These are phyloP conservation scores for Timema podura DNA, from an alignment of 2,888 invertebrate species.

Conservation along the genomic window DNA sequence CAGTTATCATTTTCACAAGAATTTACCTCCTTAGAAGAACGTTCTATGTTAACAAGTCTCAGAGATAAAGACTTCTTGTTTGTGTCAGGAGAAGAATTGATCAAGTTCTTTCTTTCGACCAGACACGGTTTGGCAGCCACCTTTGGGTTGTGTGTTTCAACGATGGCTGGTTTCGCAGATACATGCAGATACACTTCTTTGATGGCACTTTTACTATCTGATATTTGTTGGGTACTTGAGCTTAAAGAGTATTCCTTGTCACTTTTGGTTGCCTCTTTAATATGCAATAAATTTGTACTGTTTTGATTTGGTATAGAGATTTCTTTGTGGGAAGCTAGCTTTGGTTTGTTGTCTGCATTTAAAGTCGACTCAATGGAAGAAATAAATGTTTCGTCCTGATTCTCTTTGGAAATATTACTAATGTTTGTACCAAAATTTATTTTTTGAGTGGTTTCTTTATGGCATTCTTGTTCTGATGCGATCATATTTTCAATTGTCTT, in stretches of 20 bases:
- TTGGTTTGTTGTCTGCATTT: not conserved
- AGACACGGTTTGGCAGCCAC: not conserved
- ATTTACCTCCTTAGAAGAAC: not conserved
- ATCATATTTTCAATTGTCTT: constrained; percentile 18
- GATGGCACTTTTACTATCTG: too few species aligned
- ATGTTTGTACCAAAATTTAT: too few species aligned
- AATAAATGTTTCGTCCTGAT: not conserved
- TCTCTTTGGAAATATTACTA: not conserved
- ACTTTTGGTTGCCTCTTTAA: too few species aligned
- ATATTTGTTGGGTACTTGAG: too few species aligned
- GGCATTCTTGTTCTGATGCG: too few species aligned
- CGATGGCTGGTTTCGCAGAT: too few species aligned
- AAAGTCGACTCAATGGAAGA: not conserved
- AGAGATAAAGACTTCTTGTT: not conserved
- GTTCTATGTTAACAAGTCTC: constrained; percentile 2
- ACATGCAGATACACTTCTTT: too few species aligned
- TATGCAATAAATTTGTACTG: too few species aligned
- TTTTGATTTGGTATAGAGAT: too few species aligned
- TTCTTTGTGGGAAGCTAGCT: not conserved
- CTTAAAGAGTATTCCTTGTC: too few species aligned
- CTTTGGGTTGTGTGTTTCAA: constrained; percentile 5
- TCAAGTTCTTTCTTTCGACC: constrained; percentile 18
- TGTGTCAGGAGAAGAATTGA: constrained; percentile 10
- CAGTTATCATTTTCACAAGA: not conserved
- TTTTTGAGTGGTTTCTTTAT: too few species aligned